These are phyloP conservation scores for sheep (Ovis aries) DNA, from an alignment of 2,113 vertebrate species.

Conservation along the genomic window ARS-UI_Ramb_v3.0 NC_056071.1:62778501-62779000, in stretches of 20 bases:
- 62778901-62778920: background rate
- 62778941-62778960: background rate
- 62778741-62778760: background rate
- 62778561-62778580: background rate
- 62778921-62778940: background rate
- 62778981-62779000: accelerated
- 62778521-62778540: background rate
- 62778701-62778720: background rate
- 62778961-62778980: accelerated
- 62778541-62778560: background rate
- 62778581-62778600: background rate
- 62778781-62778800: background rate
- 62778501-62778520: background rate
- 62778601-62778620: background rate
- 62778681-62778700: background rate
- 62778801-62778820: background rate
- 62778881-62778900: background rate
- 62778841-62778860: background rate
- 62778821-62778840: background rate
- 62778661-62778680: background rate
- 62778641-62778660: background rate
- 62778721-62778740: accelerated
- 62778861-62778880: background rate
- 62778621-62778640: background rate
- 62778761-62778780: background rate